A percentile compares a stretch with the other conserved stretches of the same genome.
Conservation (phyloP, 2,797 vertebrate genomes). For the Eulemur albifrons region DNA sequence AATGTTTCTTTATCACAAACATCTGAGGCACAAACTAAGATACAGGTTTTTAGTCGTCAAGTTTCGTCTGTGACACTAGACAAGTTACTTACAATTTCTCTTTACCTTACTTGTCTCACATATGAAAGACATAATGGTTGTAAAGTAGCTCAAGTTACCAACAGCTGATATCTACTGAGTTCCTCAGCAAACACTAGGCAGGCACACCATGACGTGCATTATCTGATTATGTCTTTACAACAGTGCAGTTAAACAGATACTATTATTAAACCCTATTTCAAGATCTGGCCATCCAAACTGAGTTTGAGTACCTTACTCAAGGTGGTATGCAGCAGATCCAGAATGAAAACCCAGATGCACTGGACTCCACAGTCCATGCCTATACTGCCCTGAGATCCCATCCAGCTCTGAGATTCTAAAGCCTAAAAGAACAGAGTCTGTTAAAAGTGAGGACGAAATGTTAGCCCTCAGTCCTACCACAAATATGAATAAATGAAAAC, state of each 20-base stretch:
- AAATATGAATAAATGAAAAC: background rate
- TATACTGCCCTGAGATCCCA: too few species aligned
- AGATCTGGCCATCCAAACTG: background rate
- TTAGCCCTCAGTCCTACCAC: too few species aligned
- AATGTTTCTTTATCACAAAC: background rate
- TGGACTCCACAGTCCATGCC: background rate
- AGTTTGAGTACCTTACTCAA: background rate
- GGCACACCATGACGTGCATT: too few species aligned
- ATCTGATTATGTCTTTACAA: fast-evolving
- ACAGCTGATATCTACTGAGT: too few species aligned
- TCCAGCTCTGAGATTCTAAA: background rate
- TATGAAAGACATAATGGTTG: background rate
- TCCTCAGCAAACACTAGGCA: background rate
- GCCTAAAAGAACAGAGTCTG: background rate
- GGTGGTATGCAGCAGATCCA: background rate
- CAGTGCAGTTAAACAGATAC: background rate
- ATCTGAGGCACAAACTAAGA: background rate
- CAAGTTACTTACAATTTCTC: too few species aligned
- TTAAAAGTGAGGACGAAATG: background rate
- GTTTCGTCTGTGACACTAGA: background rate
- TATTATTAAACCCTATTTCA: background rate
- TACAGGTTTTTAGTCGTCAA: background rate
- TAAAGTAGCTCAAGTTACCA: fast-evolving
- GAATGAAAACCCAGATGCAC: too few species aligned
- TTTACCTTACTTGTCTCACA: fast-evolving